Evolutionary conservation across 2,888 invertebrate genomes (phyloP), one percentile per base, ranked within the genome.

Genomic region (Phymatocera aterrima): DNA sequence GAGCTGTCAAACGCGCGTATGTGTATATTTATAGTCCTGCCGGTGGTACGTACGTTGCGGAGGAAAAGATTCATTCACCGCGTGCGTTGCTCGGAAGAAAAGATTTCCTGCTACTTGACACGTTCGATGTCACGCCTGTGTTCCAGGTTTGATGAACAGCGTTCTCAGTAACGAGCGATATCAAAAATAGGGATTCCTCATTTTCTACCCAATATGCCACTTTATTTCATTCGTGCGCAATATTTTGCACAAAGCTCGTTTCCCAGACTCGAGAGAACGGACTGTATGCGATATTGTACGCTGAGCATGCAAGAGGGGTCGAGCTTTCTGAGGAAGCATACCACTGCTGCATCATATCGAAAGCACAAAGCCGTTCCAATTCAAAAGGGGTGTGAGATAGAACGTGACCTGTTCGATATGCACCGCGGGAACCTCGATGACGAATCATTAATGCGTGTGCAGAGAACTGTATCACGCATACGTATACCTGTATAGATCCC

Each of bases 381-480:
- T 72, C 51, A 31, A 64, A 15, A 18, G 61, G 61, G 43, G 51
- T 24, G 72, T 68, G 43, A 43, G 72, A 31, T 10, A 3, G 51
- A 24, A 72, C 72, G 72, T 60, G 75, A 57, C 40, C 75, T 75
- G 57, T 48, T 75, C 75, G 75, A 75, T 75, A 75, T 75, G 75
- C 60, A 51, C 40, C 57, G 40, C 75, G 46, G 24, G 75, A 75
- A 51, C 8, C 3, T 15, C 40, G 51, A 75, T 75, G 75, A 75
- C 75, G 75, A 54, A 75, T 57, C 75, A 75, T 75, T 75, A 75
- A 75, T 57, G 75, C 75, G 57, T 60, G 75, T 75, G 75, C 75
- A 75, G 57, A 72, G 72, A 54, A 46, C 31, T 48, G 34, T 18
- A 68, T 12, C n/a, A 34, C 15, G 46, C 46, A 72, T 12, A 57